These are phyloP conservation scores for Centruroides sculpturatus DNA, from an alignment of 1,140 invertebrate genomes.

Conservation along the genomic window DNA sequence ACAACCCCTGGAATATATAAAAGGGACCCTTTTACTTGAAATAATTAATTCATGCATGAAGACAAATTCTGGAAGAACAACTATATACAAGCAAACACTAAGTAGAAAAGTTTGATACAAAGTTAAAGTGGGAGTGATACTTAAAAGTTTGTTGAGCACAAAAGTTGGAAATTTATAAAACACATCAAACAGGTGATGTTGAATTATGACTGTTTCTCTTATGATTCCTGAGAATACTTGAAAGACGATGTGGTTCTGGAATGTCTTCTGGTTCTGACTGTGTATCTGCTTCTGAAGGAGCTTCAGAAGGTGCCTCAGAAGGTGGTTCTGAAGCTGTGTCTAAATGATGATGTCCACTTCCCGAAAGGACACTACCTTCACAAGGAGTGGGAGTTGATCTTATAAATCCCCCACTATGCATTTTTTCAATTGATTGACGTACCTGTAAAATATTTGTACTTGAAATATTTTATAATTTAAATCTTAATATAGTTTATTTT, in stretches of 20 bases:
- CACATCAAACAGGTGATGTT: conserved; percentile 12
- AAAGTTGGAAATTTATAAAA: too few species aligned
- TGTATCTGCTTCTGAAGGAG: conserved; percentile 10
- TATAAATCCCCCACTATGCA: conserved; percentile 12
- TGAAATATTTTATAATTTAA: background rate
- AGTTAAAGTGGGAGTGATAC: too few species aligned
- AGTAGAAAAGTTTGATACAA: too few species aligned
- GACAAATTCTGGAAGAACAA: too few species aligned
- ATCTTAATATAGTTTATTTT: background rate
- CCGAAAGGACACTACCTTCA: conserved; percentile 8
- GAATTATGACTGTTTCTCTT: conserved; percentile 4
- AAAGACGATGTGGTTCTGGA: conserved; percentile 7
- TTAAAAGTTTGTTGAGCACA: too few species aligned
- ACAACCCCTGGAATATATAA: too few species aligned
- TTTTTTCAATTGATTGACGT: conserved; percentile 15
- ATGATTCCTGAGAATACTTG: conserved; percentile 10
- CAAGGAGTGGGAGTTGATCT: conserved; percentile 2
- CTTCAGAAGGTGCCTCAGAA: conserved; percentile 13
- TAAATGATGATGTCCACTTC: conserved; percentile 2
- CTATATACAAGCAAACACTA: too few species aligned
- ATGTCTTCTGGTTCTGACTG: conserved; percentile 10
- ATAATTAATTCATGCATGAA: too few species aligned
- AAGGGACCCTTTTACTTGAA: too few species aligned
- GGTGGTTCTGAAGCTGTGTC: conserved; percentile 13
- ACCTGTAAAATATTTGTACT: conserved; percentile 1